These are phyloP conservation scores for Dinothrombium tinctorium DNA, from an alignment of 1,140 invertebrate species.

Conservation along the genomic window DNA sequence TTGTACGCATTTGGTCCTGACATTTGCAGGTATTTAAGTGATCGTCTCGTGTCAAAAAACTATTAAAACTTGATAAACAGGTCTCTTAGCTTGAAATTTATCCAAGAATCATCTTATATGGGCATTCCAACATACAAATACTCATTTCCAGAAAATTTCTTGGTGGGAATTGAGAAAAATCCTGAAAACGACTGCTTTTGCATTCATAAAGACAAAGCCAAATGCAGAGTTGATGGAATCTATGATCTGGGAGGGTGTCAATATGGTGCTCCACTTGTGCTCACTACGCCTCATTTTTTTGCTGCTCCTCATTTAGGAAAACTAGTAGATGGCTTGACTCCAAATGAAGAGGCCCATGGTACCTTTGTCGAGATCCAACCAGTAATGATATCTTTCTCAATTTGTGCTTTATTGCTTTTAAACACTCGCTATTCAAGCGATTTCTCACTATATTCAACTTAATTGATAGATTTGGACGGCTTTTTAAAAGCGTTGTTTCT, in stretches of 20 bases:
- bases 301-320: not conserved
- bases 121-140: slow-evolving; percentile 5
- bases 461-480: too few species aligned
- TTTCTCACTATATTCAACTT: too few species aligned
- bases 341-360: not conserved
- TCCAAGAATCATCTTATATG: not conserved
- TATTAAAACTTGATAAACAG: too few species aligned
- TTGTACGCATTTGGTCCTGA: slow-evolving; percentile 7
- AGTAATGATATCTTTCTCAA: too few species aligned
- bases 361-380: not conserved
- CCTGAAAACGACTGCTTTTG: slow-evolving; percentile 14
- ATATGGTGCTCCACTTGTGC: not conserved
- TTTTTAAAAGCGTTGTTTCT: too few species aligned
- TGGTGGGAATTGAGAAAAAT: not conserved
- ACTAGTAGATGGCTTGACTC: not conserved
- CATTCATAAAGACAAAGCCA: not conserved
- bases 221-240: not conserved
- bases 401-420: too few species aligned
- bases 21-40: too few species aligned
- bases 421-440: too few species aligned
- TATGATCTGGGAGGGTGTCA: not conserved
- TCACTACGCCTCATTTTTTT: slow-evolving; percentile 12
- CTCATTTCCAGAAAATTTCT: not conserved
- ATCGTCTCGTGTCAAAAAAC: too few species aligned
- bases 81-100: not conserved